phyloP scores from a whole-genome alignment of 2,113 vertebrate genomes.

The Girardinichthys multiradiatus region DNA sequence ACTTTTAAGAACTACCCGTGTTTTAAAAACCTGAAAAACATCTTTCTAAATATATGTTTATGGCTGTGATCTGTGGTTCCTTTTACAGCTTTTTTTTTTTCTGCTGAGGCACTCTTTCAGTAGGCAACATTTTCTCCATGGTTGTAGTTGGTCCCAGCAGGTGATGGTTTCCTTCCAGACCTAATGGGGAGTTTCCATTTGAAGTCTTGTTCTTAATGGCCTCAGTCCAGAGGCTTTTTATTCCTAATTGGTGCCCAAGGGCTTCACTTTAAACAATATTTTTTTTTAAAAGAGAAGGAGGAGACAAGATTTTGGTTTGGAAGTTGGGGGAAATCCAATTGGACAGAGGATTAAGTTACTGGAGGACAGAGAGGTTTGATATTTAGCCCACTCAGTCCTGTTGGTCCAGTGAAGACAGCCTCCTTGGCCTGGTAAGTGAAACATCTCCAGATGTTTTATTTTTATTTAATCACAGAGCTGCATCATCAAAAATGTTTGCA shows the following conservation, averaged over 20 bases:
- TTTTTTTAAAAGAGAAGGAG: conserved; percentile 44
- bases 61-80: conserved; percentile 12
- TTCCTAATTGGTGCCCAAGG: conserved; percentile 69
- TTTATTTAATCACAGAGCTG: too few relatives aligned
- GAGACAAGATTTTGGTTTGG: conserved; percentile 24
- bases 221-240: conserved; percentile 50
- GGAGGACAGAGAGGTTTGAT: conserved; percentile 33
- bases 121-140: conserved; percentile 57
- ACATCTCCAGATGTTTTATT: neutral
- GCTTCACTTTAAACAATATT: conserved; percentile 57
- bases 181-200: conserved; percentile 74
- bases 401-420: conserved; percentile 36
- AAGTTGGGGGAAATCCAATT: conserved; percentile 47
- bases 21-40: conserved; percentile 17
- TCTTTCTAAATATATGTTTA: conserved; percentile 2
- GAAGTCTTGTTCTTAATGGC: conserved; percentile 71
- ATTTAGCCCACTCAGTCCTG: conserved; percentile 63
- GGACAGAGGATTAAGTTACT: conserved; percentile 33
- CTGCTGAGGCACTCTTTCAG: conserved; percentile 42
- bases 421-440: conserved; percentile 66
- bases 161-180: conserved; percentile 61
- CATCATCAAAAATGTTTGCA: too few relatives aligned
- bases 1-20: neutral
- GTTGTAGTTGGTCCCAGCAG: conserved; percentile 72
- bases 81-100: conserved; percentile 7